Conservation (phyloP, 2,888 invertebrate species). For the Dione vanillae region DNA sequence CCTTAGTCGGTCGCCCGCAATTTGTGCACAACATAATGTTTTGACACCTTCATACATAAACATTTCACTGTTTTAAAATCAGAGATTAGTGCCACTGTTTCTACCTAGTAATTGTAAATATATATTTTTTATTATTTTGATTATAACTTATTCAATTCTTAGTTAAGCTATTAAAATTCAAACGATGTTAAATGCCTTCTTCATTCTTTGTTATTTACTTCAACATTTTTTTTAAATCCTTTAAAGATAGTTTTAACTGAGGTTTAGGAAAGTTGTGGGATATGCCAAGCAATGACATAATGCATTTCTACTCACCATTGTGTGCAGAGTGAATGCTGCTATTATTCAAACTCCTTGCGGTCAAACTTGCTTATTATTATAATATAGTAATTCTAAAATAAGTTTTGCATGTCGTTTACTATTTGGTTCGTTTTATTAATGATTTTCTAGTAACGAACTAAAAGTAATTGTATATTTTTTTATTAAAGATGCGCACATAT, state of each 20-base stretch:
- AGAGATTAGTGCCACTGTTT: slow-evolving; percentile 38
- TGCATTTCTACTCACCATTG: slow-evolving; percentile 65
- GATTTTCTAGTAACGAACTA: neutral
- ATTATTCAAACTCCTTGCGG: slow-evolving; percentile 62
- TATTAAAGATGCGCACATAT: too few relatives aligned
- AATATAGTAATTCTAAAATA: slow-evolving; percentile 52
- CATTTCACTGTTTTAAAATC: slow-evolving; percentile 64
- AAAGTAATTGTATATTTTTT: too few relatives aligned
- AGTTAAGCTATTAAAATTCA: neutral
- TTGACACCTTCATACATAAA: slow-evolving; percentile 82
- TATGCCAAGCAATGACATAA: slow-evolving; percentile 60
- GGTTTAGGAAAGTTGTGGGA: slow-evolving; percentile 28
- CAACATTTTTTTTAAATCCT: neutral
- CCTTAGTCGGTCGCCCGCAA: slow-evolving; percentile 72
- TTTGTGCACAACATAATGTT: slow-evolving; percentile 74
- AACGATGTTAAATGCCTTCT: too few relatives aligned
- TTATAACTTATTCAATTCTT: neutral
- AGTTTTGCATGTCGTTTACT: slow-evolving; percentile 28
- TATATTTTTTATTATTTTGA: neutral
- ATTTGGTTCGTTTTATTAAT: slow-evolving; percentile 15
- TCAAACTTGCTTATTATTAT: slow-evolving; percentile 66
- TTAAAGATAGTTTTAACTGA: neutral
- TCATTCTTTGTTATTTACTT: neutral
- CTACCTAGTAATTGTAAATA: neutral
- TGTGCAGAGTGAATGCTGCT: slow-evolving; percentile 64